phyloP scores from a whole-genome alignment of 2,113 vertebrate species.

The Speoplatyrhinus poulsoni region DNA sequence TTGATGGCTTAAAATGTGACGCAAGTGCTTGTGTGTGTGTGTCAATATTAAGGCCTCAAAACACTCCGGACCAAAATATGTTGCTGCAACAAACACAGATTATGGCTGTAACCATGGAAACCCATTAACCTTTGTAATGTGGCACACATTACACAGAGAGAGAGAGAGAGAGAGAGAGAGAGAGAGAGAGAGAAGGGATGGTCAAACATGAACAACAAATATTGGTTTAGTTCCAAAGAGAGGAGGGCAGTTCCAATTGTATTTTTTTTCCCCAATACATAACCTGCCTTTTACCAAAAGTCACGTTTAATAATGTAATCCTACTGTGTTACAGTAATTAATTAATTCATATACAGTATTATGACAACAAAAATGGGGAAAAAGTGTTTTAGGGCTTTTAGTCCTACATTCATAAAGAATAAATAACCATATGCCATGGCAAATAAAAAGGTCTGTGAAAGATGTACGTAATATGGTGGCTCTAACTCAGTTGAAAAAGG shows the following conservation, averaged over 20 bases:
- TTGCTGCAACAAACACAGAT: constrained; percentile 1
- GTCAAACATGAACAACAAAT: constrained; percentile 45
- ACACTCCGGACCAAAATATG: constrained; percentile 6
- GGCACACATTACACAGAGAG: not conserved
- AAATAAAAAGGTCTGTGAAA: no score
- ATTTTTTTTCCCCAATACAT: not conserved
- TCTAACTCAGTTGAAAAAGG: no score
- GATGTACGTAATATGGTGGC: no score
- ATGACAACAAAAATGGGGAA: no score
- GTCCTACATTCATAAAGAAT: no score
- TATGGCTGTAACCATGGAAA: not conserved
- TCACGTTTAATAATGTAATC: no score
- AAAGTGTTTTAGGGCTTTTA: no score
- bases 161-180: not conserved
- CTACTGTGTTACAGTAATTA: no score
- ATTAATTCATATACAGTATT: no score
- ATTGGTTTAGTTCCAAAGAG: constrained; percentile 49
- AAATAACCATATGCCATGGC: no score
- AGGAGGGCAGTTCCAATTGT: constrained; percentile 20
- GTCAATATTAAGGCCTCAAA: constrained; percentile 1
- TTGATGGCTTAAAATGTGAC: not conserved
- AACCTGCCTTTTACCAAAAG: not conserved
- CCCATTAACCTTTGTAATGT: not conserved
- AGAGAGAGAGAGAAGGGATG: not conserved
- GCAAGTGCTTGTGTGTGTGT: not conserved